Base-by-base conservation (phyloP, 2,113 vertebrate genomes). In the Catagonus wagneri region DNA sequence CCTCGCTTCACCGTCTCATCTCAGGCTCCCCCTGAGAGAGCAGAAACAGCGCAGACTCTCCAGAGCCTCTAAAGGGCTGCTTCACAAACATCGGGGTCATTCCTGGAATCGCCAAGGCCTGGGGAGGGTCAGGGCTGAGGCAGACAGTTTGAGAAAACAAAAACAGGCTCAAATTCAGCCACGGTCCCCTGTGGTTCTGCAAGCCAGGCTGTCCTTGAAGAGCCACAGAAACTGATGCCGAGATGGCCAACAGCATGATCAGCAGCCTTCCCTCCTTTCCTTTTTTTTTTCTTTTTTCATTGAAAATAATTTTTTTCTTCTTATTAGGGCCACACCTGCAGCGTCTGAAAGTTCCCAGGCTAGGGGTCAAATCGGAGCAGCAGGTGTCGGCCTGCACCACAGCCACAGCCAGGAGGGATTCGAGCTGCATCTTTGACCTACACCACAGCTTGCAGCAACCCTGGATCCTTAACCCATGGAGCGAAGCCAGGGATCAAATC, bases 61-160 rank as follows among this genome's bases (percentile, higher is more conserved):
- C 68, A 92, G 52, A 44, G 83, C 92, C 84, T 91, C 12, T 23
- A 25, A 78, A 89, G 88, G 44, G n/a, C 84, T 96, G 95, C 97
- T 97, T 61, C 88, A 95, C 75, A 97, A 96, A 98, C 94, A 95
- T 50, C 19, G 34, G 84, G 93, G 86, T 97, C 94, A 93, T 93
- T 95, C 85, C 96, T 97, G 94, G 94, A 97, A 97, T 97, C 16
- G 10, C 88, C 83, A 60, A 83, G 95, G 84, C 96, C 96, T 68
- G 60, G 68, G 29, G 93, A 90, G 96, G 96, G 90, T 96, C 93
- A 96, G 90, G 83, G 83, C 86, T 52, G 89, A 97, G 79, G 95
- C 93, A 96, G 96, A 96, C 91, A 72, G 91, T 89, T 97, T 89
- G 91, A 94, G 93, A 95, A 98, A 96, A 97, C 89, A 97, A 97